Evolutionary conservation across 1,140 invertebrate genomes (phyloP), one percentile per base, ranked within the genome.

Genomic region (Trachymyrmex septentrionalis): DNA sequence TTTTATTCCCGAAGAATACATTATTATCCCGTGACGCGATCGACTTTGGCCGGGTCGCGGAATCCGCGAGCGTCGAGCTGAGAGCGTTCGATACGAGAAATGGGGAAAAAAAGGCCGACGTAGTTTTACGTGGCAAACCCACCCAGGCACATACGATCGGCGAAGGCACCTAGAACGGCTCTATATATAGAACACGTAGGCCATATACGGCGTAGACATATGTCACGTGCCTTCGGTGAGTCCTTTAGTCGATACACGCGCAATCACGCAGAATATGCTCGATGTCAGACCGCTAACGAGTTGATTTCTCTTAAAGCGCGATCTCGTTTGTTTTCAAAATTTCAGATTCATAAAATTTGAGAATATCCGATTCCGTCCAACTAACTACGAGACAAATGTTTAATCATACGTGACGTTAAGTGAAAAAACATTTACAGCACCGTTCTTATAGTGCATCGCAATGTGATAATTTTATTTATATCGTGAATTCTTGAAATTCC

Each of bases 71-170:
- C 61, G n/a, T 24, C 77, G n/a, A 38, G 44, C n/a, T 14, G 61
- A 24, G 27, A 48, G 78, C 64, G 78, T 71, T 82, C 78, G 80
- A 84, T 84, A 84, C 55, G 44, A 69, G 66, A 84, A 84, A 84
- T 50, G 69, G n/a, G 24, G 57, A 27, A 84, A 73, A 38, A 73
- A 84, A 61, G 69, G 48, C 38, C 80, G 69, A 84, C 69, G 69
- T 84, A 67, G 69, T 84, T 84, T 84, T 34, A 69, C 80, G 55
- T 75, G 27, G 55, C 69, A 27, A 34, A 61, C 66, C 48, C 21
- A 82, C 34, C 66, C 38, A 82, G 53, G 55, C 55, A 7, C 10
- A 16, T 38, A 19, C 9, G 44, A 12, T n/a, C 66, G 30, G 24
- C 5, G 21, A 73, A 50, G 55, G 38, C 24, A 72, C 34, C 50